phyloP scores from a whole-genome alignment of 1,140 invertebrate species.

The Drosophila orosa region DNA sequence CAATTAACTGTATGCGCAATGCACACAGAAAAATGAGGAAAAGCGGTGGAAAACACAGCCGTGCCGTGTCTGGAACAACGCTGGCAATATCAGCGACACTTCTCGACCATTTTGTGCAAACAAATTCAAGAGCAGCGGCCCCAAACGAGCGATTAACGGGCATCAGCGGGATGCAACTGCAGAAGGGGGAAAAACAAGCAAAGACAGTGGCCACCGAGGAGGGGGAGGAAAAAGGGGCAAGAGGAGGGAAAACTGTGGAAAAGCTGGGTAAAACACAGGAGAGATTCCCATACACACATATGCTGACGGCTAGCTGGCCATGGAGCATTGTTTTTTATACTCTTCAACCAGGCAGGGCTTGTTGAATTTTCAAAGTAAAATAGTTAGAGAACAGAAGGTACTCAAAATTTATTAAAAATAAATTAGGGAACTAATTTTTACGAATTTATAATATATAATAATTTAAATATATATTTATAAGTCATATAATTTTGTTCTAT shows the following conservation, averaged over 20 bases:
- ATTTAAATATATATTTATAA: too few relatives aligned
- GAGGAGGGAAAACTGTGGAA: conserved; percentile 16
- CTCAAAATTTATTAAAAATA: not conserved
- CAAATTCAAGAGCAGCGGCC: conserved; percentile 52
- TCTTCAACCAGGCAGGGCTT: not conserved
- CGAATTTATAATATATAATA: too few relatives aligned
- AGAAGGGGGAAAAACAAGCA: conserved; percentile 23
- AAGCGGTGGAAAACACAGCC: not conserved
- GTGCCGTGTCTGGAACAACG: conserved; percentile 5
- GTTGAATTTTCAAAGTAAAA: not conserved
- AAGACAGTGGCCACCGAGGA: not conserved
- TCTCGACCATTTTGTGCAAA: conserved; percentile 62
- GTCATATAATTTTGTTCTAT: not conserved
- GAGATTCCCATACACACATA: conserved; percentile 15
- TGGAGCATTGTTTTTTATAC: conserved; percentile 20
- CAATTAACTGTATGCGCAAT: conserved; percentile 63
- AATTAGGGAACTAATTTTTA: not conserved
- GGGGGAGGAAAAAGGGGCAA: not conserved
- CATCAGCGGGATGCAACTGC: not conserved
- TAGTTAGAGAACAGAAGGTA: fast-evolving
- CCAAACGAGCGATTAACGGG: conserved; percentile 59
- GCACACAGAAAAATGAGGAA: conserved; percentile 5
- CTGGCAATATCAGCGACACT: conserved; percentile 57
- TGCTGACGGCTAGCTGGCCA: conserved; percentile 24
- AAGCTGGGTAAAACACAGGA: conserved; percentile 11